phyloP scores from a whole-genome alignment of 1,140 invertebrate genomes.

The Leptinotarsa lineolata region DNA sequence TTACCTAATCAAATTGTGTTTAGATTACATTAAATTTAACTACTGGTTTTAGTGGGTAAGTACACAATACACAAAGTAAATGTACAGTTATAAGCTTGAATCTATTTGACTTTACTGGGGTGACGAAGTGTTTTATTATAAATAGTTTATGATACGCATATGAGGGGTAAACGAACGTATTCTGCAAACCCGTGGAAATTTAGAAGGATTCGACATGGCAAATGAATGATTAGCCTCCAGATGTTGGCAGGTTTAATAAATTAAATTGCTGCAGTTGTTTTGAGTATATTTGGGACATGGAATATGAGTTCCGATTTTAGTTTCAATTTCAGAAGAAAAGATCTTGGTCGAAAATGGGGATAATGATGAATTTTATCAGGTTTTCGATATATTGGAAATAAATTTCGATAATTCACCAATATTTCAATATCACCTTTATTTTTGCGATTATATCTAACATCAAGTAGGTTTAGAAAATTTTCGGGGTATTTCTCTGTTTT shows the following conservation, averaged over 20 bases:
- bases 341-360: no score
- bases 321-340: no score
- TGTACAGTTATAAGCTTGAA: constrained; percentile 41
- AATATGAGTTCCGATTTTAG: no score
- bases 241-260: background rate
- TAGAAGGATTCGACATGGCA: background rate
- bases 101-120: constrained; percentile 38
- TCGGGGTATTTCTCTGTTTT: no score
- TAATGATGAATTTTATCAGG: no score
- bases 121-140: constrained; percentile 41
- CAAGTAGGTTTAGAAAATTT: no score
- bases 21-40: constrained; percentile 46
- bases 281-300: no score
- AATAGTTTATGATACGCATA: constrained; percentile 17
- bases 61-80: constrained; percentile 40
- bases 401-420: no score
- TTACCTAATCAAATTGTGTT: constrained; percentile 45
- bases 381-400: no score
- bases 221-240: background rate
- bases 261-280: constrained; percentile 1
- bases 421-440: no score
- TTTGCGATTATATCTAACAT: no score
- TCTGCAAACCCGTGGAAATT: background rate
- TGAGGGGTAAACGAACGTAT: background rate
- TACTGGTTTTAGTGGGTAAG: constrained; percentile 42